phyloP scores from a whole-genome alignment of 2,113 vertebrate species.

The Brachionichthys hirsutus region DNA sequence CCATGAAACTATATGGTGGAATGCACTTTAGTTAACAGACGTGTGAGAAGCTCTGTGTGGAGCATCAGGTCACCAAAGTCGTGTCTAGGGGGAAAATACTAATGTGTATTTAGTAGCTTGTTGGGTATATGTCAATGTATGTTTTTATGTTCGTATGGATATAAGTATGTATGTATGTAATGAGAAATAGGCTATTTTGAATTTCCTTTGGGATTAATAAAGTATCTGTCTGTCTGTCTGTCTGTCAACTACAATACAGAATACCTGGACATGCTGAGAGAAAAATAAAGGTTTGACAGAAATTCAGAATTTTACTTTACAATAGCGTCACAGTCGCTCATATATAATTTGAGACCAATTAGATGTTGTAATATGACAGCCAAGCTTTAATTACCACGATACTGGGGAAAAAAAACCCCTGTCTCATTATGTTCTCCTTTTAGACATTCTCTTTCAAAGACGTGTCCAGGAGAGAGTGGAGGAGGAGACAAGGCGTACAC shows the following conservation, averaged over 20 bases:
- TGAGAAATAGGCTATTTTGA: no score
- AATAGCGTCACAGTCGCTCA: conserved; percentile 59
- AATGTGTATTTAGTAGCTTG: no score
- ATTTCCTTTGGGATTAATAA: no score
- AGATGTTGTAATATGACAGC: conserved; percentile 63
- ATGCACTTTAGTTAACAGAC: not conserved
- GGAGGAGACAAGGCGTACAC: conserved; percentile 51
- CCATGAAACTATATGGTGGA: conserved; percentile 6
- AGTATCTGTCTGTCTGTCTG: no score
- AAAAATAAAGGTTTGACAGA: conserved; percentile 17
- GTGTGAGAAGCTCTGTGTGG: no score
- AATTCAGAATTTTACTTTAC: conserved; percentile 40
- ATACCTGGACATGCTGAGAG: conserved; percentile 1
- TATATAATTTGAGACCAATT: conserved; percentile 66
- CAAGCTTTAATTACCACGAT: conserved; percentile 56
- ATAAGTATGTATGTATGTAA: no score
- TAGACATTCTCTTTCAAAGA: conserved; percentile 56
- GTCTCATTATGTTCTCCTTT: conserved; percentile 68
- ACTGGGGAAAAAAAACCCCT: conserved; percentile 45
- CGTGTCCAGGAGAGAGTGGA: conserved; percentile 43
- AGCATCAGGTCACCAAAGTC: no score
- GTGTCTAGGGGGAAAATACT: no score
- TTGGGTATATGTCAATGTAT: no score
- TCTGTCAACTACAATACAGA: no score
- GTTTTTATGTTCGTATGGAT: no score